A percentile compares a stretch with the other conserved stretches of the same genome.
Evolutionary conservation across 2,888 invertebrate genomes (phyloP).

Genomic region (Dyspetes luteomarginatus): DNA sequence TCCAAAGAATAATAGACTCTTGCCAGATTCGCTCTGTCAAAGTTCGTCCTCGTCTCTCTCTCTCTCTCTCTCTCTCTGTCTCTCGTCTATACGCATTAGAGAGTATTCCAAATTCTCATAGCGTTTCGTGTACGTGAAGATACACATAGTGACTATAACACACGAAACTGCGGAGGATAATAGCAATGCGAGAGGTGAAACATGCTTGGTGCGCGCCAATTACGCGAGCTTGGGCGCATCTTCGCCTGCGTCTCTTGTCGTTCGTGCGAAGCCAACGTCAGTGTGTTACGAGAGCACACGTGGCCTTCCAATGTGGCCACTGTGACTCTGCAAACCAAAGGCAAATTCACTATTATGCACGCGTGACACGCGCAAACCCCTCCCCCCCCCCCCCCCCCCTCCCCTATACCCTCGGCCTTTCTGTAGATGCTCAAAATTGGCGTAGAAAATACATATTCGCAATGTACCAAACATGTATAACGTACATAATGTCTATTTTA

Average conservation of each 20-base stretch:
- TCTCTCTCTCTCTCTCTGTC: background rate
- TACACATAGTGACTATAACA: constrained; percentile 8
- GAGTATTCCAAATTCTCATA: constrained; percentile 27
- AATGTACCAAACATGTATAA: background rate
- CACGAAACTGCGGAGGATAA: constrained; percentile 36
- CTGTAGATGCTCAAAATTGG: background rate
- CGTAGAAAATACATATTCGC: background rate
- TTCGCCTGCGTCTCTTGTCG: constrained; percentile 25
- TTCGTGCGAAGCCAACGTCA: constrained; percentile 25
- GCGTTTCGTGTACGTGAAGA: constrained; percentile 27
- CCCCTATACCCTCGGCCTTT: background rate
- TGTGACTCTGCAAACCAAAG: constrained; percentile 21
- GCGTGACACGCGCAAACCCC: constrained; percentile 38
- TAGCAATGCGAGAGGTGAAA: constrained; percentile 40
- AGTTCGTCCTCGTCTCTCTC: background rate
- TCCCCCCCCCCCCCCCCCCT: constrained; percentile 13
- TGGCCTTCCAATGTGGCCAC: constrained; percentile 52
- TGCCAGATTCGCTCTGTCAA: too few relatives aligned
- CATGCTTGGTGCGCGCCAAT: constrained; percentile 53
- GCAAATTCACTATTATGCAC: constrained; percentile 59
- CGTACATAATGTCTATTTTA: background rate
- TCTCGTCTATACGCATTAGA: background rate
- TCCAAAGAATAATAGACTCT: too few relatives aligned
- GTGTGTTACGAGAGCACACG: constrained; percentile 46
- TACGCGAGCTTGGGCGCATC: constrained; percentile 42